Percentiles rank a stretch among this genome's conserved stretches.
Conservation (phyloP, 2,797 vertebrate genomes). For the Rhinogobio ventralis region DNA sequence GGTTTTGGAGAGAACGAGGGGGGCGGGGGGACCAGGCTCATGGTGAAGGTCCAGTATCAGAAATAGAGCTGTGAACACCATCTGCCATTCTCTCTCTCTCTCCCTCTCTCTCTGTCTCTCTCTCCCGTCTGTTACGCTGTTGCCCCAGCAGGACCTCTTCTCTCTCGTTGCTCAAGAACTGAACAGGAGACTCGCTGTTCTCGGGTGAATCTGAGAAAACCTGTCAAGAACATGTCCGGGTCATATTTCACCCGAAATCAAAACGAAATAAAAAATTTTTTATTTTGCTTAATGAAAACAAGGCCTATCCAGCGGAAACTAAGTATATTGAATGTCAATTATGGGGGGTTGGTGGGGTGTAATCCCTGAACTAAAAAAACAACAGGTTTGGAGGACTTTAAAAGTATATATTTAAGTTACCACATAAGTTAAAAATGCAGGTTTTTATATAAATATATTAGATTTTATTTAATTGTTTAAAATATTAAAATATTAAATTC, state of each 20-base stretch:
- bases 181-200: constrained; percentile 32
- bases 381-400: background rate
- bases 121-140: constrained; percentile 77
- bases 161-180: constrained; percentile 30
- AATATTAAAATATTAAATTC: background rate
- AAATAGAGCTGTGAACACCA: constrained; percentile 90
- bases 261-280: background rate
- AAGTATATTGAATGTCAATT: background rate
- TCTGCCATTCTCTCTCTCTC: constrained; percentile 74
- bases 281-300: background rate
- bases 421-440: background rate
- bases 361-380: background rate
- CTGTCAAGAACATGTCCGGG: constrained; percentile 29
- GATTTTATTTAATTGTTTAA: background rate
- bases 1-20: constrained; percentile 47
- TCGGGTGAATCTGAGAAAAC: constrained; percentile 26
- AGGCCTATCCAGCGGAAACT: background rate
- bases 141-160: constrained; percentile 68
- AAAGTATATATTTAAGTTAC: background rate
- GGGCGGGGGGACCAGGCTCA: constrained; percentile 72
- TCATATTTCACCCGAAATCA: constrained; percentile 1
- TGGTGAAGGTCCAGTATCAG: constrained; percentile 86
- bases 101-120: constrained; percentile 30
- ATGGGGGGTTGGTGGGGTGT: background rate
- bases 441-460: no score